Base-by-base conservation (phyloP, 2,113 vertebrate genomes). In the Phocoena sinus region DNA sequence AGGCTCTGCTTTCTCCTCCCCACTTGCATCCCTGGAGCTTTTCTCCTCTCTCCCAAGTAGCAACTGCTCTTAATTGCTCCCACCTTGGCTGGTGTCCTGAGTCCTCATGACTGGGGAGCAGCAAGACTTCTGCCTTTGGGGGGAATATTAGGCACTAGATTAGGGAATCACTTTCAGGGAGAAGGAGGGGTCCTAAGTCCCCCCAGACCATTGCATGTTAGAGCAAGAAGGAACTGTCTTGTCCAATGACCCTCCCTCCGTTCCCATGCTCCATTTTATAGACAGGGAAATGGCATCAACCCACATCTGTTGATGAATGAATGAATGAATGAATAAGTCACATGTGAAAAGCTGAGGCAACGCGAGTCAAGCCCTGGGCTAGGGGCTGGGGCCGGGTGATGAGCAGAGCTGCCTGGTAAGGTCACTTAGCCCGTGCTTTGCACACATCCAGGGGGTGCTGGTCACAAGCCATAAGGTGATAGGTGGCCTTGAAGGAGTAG, bases 1-100 rank as follows among this genome's bases (percentile, higher is more conserved):
- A 0, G n/a, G 17, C 25, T n/a, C 38, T 25, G 4, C 1, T 28
- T 6, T 6, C 15, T 33, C 36, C 18, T 23, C 25, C 17, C 23
- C 26, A 3, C 18, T 23, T 5, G 3, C 13, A 7, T 8, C 28
- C 38, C 9, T 1, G 36, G 53, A 25, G 20, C 33, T 70, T 18
- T 6, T 9, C 25, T 13, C 31, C 50, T 38, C 38, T 53, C 58
- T 63, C 41, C 53, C n/a, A 11, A 63, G 10, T 4, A 25, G 38
- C 63, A n/a, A 2, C 44, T 26, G 76, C 56, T 53, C n/a, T n/a
- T 36, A 23, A 56, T 65, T 7, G 0, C 31, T 33, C 44, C 73
- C 4, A 6, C 67, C 5, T 15, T 3, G 1, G 21, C 17, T 5
- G 4, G 56, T n/a, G 41, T 17, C 77, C 79, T 17, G 17, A 36